phyloP scores from a whole-genome alignment of 2,888 invertebrate species.

The Drosophila bunnanda region DNA sequence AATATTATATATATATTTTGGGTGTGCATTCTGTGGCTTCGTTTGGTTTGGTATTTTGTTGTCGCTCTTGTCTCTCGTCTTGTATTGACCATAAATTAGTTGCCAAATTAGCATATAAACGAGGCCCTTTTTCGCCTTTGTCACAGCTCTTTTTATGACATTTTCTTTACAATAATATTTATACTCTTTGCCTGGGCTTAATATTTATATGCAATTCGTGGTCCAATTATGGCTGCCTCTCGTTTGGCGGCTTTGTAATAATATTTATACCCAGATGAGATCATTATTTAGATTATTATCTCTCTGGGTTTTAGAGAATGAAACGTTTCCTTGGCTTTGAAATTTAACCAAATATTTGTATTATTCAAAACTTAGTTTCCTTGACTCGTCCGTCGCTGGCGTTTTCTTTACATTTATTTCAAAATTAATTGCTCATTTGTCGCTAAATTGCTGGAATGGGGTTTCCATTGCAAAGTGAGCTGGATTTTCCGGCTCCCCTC shows the following conservation, averaged over 20 bases:
- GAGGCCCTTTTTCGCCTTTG: constrained; percentile 63
- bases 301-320: background rate
- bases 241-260: background rate
- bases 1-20: constrained; percentile 41
- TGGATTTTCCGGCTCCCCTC: constrained; percentile 45
- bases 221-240: constrained; percentile 10
- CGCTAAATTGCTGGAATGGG: constrained; percentile 83
- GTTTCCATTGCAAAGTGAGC: constrained; percentile 78
- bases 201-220: constrained; percentile 27
- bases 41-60: constrained; percentile 60
- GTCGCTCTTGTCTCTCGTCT: constrained; percentile 77
- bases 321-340: background rate
- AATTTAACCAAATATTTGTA: background rate
- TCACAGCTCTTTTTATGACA: constrained; percentile 48
- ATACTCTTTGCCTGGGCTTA: constrained; percentile 7
- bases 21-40: constrained; percentile 32
- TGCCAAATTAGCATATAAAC: constrained; percentile 75
- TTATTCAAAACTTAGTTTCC: background rate
- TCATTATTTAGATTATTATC: constrained; percentile 3
- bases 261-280: background rate
- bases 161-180: constrained; percentile 43
- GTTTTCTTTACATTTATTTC: constrained; percentile 78
- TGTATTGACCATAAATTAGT: constrained; percentile 73
- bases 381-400: background rate
- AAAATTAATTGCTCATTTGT: constrained; percentile 84